Evolutionary conservation across 1,140 invertebrate species (phyloP), one percentile per base, ranked within the genome.

Genomic region (Glossosoma conforme): DNA sequence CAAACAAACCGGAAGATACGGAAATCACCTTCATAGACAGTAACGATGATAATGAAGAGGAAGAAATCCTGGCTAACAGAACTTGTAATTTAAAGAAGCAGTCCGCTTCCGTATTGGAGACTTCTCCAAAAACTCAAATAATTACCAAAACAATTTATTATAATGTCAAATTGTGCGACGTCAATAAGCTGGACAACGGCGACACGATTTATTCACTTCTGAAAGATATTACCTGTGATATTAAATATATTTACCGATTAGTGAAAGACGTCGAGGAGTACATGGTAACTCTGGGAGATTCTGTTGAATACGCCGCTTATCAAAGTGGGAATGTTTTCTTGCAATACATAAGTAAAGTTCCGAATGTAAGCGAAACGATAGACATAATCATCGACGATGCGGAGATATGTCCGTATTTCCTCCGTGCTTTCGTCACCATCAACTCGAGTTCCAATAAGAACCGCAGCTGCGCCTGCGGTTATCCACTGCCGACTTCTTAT

Each of bases 381-480:
- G 62, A 70, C 44, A 35, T 22, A 17, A 65, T 75, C 20, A 67
- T 73, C 54, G 62, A 66, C 8, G 60, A 72, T 50, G 67, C 69
- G 49, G 51, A 52, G 0, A 48, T 75, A 42, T 75, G 72, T 46
- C 69, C 72, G 62, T 74, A 73, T 61, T 73, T 75, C 41, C 69
- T 74, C 3, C 67, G 72, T 40, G 70, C 68, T 1, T 73, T 70
- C 52, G 70, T 75, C 62, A 61, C 63, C 30, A 66, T 73, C 4
- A 75, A 75, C 62, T 53, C 66, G 18, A 70, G 66, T 41, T 64
- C 56, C 11, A 63, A 69, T 56, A 56, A 20, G 65, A 65, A 58
- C 58, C 68, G 11, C 2, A 70, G 68, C 14, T 75, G 72, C 44
- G 66, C 70, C 30, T 75, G 72, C 47, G 72, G 72, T 2, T 75